phyloP scores from a whole-genome alignment of 2,797 vertebrate genomes.

The Gallinago solitaria region DNA sequence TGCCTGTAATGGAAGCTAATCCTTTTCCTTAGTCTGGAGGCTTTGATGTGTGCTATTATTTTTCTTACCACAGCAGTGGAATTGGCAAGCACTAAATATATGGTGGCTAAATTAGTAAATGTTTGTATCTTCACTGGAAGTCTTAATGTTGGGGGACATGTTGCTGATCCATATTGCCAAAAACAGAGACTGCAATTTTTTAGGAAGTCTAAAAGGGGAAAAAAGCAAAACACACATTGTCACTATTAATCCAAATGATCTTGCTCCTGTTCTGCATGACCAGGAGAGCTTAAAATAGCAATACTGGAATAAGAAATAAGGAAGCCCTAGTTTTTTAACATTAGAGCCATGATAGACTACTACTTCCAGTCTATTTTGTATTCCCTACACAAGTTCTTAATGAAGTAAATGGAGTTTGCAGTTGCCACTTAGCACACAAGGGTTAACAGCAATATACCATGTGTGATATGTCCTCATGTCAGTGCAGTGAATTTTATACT shows the following conservation, averaged over 20 bases:
- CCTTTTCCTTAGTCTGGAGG: neutral
- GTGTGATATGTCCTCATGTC: neutral
- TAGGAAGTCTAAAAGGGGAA: neutral
- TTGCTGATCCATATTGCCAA: neutral
- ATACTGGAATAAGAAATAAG: neutral
- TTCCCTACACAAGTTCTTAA: neutral
- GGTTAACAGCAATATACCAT: neutral
- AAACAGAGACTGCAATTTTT: neutral
- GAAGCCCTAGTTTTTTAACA: neutral
- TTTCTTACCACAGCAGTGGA: neutral
- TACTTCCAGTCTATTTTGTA: neutral
- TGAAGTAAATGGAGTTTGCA: neutral
- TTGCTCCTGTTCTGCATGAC: neutral
- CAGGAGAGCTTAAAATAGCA: neutral
- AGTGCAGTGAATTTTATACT: neutral
- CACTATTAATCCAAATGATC: neutral
- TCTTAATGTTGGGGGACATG: neutral
- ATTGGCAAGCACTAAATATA: neutral
- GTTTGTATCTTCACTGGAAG: neutral
- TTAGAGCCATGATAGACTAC: neutral
- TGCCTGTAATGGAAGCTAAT: neutral
- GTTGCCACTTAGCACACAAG: neutral
- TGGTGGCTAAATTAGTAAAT: neutral
- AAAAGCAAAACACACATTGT: neutral
- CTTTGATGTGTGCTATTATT: neutral